Conservation (phyloP, 2,888 invertebrate genomes). For the Tipula confusa region DNA sequence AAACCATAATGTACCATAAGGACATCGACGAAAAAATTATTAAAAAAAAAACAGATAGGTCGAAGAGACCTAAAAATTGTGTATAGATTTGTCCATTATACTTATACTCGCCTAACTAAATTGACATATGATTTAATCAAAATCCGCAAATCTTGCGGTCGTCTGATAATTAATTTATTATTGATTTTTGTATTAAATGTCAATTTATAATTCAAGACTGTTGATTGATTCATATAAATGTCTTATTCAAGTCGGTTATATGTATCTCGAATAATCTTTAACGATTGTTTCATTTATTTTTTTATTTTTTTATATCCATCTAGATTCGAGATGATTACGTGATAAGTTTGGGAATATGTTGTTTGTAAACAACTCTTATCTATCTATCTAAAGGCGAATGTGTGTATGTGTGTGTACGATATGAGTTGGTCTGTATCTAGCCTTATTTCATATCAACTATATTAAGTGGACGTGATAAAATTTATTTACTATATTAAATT, state of each 20-base stretch:
- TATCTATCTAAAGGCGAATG: too few relatives aligned
- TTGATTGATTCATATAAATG: background rate
- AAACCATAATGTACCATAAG: background rate
- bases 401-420: background rate
- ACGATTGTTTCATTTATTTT: background rate
- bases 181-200: background rate
- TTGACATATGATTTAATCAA: background rate
- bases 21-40: background rate
- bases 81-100: background rate
- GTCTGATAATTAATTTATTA: background rate
- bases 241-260: background rate
- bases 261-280: background rate
- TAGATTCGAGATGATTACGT: background rate
- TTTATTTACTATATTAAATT: constrained; percentile 4
- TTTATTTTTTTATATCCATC: background rate
- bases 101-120: background rate
- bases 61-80: background rate
- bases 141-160: background rate
- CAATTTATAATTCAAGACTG: constrained; percentile 17
- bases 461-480: background rate
- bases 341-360: constrained; percentile 3
- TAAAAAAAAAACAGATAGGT: background rate
- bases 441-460: background rate
- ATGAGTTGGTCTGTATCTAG: background rate
- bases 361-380: background rate